Base-by-base conservation (phyloP, 2,888 invertebrate genomes). In the Hirtodrosophila trivittata region DNA sequence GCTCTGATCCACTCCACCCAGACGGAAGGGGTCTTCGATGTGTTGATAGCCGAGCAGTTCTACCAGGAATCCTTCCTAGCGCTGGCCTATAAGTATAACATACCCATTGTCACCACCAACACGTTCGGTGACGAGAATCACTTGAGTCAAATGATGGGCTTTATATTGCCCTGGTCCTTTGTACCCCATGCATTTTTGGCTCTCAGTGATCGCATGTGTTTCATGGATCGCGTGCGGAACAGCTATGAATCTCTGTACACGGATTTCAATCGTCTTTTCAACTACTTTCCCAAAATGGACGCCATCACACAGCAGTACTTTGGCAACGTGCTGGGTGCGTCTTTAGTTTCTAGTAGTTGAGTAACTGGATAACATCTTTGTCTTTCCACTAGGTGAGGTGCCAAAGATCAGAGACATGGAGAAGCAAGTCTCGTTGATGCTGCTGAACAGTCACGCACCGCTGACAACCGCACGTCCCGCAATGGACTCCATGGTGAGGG, bases 211-310 rank as follows among this genome's bases (percentile, higher is more conserved):
- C 84, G 83, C 42, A 92, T 92, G 89, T 92, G 89, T 32, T 93
- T 94, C 65, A 86, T 88, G 75, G 91, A 92, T 70, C 87, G 94
- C 66, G 38, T 93, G 0, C 83, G 90, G 18, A 94, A 93, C 76
- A 88, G 92, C 0, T 90, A 91, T 1, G 77, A 83, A 1, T 87
- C 89, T 0, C 46, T 91, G 1, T 89, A 88, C 32, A 89, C 91
- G 33, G 88, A 90, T 16, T 52, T 85, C 1, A 71, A 87, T 41
- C 69, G 91, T 1, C 74, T 87, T 41, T 82, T 77, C 43, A 78
- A 77, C 28, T 89, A 89, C 55, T 87, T 91, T 32, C 90, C 91
- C 1, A 83, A 88, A 73, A 90, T 91, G 77, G 90, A 91, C 67
- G 69, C 81, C 16, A 37, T 90, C 32, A 86, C 88, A 1, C 30